Evolutionary conservation across 2,797 vertebrate species (phyloP).

Genomic region (Phrynocephalus forsythii): DNA sequence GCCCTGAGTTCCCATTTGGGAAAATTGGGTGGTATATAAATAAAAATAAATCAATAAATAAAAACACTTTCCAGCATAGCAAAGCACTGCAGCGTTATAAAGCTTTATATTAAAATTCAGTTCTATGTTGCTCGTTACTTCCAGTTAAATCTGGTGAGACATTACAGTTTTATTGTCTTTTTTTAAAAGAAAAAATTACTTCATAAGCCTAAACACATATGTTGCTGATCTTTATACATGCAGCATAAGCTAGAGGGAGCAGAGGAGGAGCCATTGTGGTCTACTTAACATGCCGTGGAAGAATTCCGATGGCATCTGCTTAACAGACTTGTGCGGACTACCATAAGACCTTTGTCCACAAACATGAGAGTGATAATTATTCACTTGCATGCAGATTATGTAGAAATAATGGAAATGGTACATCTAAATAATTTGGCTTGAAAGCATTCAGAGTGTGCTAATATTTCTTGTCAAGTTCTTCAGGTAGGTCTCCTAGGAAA

Average conservation of each 20-base stretch:
- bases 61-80: not conserved
- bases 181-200: not conserved
- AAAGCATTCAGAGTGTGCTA: slow-evolving; percentile 26
- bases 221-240: not conserved
- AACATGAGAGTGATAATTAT: slow-evolving; percentile 8
- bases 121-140: not conserved
- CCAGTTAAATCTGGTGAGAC: not conserved
- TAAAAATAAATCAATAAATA: too few species aligned
- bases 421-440: slow-evolving; percentile 24
- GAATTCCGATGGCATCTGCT: not conserved
- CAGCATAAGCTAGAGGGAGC: not conserved
- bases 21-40: too few species aligned
- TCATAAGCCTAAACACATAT: not conserved
- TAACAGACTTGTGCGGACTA: not conserved
- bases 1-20: too few species aligned
- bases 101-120: slow-evolving; percentile 14
- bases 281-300: not conserved
- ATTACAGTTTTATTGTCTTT: not conserved
- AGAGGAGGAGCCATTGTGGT: not conserved
- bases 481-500: slow-evolving; percentile 18
- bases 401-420: slow-evolving; percentile 5
- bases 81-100: not conserved
- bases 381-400: slow-evolving; percentile 42
- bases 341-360: too few species aligned
- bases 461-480: slow-evolving; percentile 40